Conservation (phyloP, 1,140 invertebrate species). For the Steinernema feltiae region DNA sequence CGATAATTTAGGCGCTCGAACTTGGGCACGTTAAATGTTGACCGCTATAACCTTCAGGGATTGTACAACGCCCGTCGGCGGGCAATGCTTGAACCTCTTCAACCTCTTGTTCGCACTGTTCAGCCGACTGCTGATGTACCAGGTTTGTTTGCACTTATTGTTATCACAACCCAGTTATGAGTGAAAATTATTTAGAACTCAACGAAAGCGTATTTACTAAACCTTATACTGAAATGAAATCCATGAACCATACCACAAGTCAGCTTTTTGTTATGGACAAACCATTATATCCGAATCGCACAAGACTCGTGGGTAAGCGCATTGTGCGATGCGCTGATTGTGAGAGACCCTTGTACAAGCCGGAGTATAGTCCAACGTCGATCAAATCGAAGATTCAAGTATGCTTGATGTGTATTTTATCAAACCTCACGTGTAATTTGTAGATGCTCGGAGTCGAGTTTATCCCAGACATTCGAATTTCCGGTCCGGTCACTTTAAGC, state of each 20-base stretch:
- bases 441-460: background rate
- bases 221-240: background rate
- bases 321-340: background rate
- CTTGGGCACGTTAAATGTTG: background rate
- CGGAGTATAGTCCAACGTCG: background rate
- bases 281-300: background rate
- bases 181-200: background rate
- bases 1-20: conserved; percentile 9
- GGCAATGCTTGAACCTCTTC: background rate
- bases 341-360: too few relatives aligned
- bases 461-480: background rate
- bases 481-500: background rate
- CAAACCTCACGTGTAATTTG: too few relatives aligned
- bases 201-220: background rate
- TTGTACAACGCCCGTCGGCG: background rate
- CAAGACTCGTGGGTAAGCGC: background rate
- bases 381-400: background rate
- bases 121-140: background rate
- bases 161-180: too few relatives aligned
- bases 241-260: background rate
- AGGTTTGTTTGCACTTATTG: background rate
- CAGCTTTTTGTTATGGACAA: background rate
- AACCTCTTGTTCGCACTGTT: background rate
- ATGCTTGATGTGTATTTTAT: too few relatives aligned
- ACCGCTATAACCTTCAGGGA: background rate